phyloP scores from a whole-genome alignment of 2,888 invertebrate species.

The Sipunculus nudus region DNA sequence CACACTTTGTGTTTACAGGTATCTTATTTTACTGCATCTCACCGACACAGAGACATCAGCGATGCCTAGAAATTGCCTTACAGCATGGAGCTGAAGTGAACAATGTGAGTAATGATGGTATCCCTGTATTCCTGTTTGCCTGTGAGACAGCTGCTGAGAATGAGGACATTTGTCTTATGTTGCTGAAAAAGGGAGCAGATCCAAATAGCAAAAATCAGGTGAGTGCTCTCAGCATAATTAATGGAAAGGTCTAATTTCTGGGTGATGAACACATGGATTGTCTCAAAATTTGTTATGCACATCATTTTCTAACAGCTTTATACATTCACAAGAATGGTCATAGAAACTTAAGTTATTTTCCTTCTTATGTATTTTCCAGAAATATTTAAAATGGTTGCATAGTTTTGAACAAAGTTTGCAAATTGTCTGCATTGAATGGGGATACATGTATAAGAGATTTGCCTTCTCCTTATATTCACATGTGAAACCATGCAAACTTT shows the following conservation, averaged over 20 bases:
- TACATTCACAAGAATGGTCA: too few relatives aligned
- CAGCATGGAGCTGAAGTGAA: conserved; percentile 63
- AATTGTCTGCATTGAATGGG: too few relatives aligned
- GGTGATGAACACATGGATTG: neutral
- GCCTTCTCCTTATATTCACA: too few relatives aligned
- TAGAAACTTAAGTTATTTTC: too few relatives aligned
- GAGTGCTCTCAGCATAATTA: neutral
- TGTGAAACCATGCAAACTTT: too few relatives aligned
- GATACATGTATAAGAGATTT: too few relatives aligned
- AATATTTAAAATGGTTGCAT: too few relatives aligned
- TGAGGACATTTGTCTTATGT: conserved; percentile 60
- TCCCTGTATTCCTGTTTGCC: conserved; percentile 59
- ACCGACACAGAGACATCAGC: conserved; percentile 63
- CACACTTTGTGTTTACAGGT: too few relatives aligned
- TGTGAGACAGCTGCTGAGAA: conserved; percentile 64
- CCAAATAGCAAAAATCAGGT: conserved; percentile 61
- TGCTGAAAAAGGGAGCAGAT: conserved; percentile 62
- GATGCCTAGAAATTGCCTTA: conserved; percentile 62
- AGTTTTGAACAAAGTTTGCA: too few relatives aligned
- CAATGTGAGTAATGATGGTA: conserved; percentile 59
- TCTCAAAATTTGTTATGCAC: too few relatives aligned
- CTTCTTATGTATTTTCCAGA: too few relatives aligned
- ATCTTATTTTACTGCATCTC: conserved; percentile 64
- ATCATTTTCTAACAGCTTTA: too few relatives aligned
- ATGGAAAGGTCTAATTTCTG: neutral